Conservation (phyloP, 2,888 invertebrate species). For the Nasonia oneida region DNA sequence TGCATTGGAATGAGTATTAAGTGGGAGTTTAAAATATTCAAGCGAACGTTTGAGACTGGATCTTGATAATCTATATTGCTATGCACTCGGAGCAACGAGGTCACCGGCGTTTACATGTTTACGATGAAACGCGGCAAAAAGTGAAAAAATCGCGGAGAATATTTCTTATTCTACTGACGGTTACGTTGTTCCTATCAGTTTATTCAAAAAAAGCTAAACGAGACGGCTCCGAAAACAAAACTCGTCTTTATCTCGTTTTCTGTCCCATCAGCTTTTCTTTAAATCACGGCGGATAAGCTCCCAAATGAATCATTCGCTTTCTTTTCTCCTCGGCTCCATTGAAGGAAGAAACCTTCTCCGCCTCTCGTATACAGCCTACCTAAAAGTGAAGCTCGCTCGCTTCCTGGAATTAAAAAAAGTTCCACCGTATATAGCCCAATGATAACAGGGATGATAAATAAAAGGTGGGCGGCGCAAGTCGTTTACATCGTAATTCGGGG, state of each 20-base stretch:
- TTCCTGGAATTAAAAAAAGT: constrained; percentile 27
- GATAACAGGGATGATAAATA: constrained; percentile 29
- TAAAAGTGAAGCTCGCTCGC: neutral
- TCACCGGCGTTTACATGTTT: constrained; percentile 1
- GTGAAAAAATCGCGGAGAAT: neutral
- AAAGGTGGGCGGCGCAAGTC: constrained; percentile 5
- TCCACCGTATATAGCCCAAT: neutral
- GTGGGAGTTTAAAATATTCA: neutral
- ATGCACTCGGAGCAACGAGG: neutral
- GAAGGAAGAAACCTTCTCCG: neutral
- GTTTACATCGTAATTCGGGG: constrained; percentile 1
- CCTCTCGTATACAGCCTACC: neutral
- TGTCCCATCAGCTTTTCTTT: neutral
- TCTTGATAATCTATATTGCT: neutral
- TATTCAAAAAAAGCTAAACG: neutral
- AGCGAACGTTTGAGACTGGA: neutral
- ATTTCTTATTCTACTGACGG: neutral
- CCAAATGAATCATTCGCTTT: neutral
- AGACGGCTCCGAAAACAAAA: neutral
- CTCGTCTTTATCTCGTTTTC: neutral
- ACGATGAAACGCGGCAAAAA: neutral
- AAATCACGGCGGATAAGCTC: neutral
- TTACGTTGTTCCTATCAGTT: neutral
- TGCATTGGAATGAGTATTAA: constrained; percentile 3
- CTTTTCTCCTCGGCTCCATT: neutral